These are phyloP conservation scores for Temnothorax longispinosus DNA, from an alignment of 1,140 invertebrate genomes.

Conservation along the genomic window DNA sequence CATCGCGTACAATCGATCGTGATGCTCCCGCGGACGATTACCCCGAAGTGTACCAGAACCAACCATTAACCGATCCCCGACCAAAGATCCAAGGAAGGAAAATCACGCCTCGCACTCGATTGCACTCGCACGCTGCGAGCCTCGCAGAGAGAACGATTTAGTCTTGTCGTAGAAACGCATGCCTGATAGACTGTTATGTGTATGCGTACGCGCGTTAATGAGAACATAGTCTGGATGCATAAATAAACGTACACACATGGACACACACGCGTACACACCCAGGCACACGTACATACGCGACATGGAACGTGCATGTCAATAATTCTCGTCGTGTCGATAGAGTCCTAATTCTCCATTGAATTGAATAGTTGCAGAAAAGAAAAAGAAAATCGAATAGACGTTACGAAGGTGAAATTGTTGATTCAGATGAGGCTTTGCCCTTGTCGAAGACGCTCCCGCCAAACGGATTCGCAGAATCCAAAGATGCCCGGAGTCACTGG, in stretches of 20 bases:
- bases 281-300: not conserved
- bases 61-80: not conserved
- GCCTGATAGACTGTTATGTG: conserved; percentile 12
- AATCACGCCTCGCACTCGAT: conserved; percentile 26
- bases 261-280: not conserved
- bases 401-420: not conserved
- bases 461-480: not conserved
- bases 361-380: not conserved
- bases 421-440: not conserved
- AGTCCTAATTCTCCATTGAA: not conserved
- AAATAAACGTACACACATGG: not conserved
- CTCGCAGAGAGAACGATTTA: conserved; percentile 12
- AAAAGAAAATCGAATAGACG: not conserved
- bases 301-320: conserved; percentile 19
- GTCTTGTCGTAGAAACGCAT: conserved; percentile 53
- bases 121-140: conserved; percentile 35
- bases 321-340: conserved; percentile 6
- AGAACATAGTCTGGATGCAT: conserved; percentile 16
- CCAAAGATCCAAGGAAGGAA: conserved; percentile 15
- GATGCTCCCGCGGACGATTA: not conserved
- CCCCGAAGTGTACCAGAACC: not conserved
- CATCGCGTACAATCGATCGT: not conserved
- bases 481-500: not conserved
- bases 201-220: conserved; percentile 29
- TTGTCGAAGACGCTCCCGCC: not conserved